Percentiles rank a stretch among this genome's conserved stretches.
Conservation (phyloP, 2,113 vertebrate genomes). For the Oreocharis arfaki region DNA sequence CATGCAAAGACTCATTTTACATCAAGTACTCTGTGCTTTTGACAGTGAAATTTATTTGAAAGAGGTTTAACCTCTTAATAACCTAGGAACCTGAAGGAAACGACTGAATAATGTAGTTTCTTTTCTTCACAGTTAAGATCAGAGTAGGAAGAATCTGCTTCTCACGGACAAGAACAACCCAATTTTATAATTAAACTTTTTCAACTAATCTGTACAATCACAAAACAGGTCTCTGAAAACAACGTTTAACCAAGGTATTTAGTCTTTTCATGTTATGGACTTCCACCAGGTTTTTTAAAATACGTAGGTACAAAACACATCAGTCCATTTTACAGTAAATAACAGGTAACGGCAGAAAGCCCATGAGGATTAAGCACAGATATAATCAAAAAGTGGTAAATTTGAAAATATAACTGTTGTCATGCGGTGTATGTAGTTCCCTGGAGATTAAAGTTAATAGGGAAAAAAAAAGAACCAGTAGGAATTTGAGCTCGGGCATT, state of each 20-base stretch:
- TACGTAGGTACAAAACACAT: background rate
- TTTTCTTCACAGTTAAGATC: background rate
- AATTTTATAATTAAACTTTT: background rate
- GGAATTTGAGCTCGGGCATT: background rate
- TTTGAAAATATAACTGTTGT: background rate
- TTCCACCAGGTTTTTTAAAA: background rate
- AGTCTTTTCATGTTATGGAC: background rate
- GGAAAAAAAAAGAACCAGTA: background rate
- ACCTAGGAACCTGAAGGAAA: slow-evolving; percentile 21
- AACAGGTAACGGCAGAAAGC: background rate
- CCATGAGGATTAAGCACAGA: background rate
- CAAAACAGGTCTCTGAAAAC: background rate
- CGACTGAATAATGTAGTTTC: background rate
- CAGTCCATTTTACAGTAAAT: background rate
- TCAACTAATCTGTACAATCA: background rate
- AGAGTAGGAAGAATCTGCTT: background rate
- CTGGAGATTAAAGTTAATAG: background rate
- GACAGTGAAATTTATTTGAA: slow-evolving; percentile 17
- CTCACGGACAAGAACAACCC: background rate
- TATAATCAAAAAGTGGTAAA: background rate
- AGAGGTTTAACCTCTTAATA: background rate
- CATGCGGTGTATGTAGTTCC: background rate
- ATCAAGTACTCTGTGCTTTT: background rate
- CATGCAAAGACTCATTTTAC: background rate
- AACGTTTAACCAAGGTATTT: background rate